Evolutionary conservation across 2,113 vertebrate genomes (phyloP), one percentile per base, ranked within the genome.

Genomic region (Pituophis catenifer): DNA sequence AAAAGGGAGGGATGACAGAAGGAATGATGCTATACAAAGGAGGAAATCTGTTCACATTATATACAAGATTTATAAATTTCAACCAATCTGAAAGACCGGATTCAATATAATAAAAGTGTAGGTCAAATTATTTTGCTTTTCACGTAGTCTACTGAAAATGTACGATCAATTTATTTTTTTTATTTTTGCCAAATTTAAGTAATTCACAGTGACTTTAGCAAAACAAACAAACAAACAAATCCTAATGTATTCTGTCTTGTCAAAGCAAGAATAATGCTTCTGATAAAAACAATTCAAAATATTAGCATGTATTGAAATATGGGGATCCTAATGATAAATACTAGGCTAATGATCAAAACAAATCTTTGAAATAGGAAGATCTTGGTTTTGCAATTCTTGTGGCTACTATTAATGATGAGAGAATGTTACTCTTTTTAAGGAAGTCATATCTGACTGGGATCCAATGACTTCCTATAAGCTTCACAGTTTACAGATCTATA

Each of bases 321-420:
- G 90, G 70, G 13, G 55, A 86, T 93, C 87, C 70, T 55, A 87
- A 33, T 53, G 93, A 3, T 92, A 94, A 21, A 89, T 90, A 48
- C 93, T 96, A 95, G 93, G 62, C 88, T 23, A 89, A 48, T 54
- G 24, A 95, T 21, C 86, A 57, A 23, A 65, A 94, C 92, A 96
- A 95, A 55, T 90, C 26, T 94, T 93, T 93, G 50, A 85, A 91
- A 52, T 75, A 86, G 26, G 38, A 53, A 19, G 8, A 70, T 57
- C 29, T 89, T 57, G 29, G 54, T 11, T 89, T 19, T 53, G n/a
- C 17, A 3, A 48, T 95, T 91, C 5, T 62, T 92, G 62, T 0
- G 58, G 48, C 70, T 93, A 86, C 57, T n/a, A 26, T 8, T 88
- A 95, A 52, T 1, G 23, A 65, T 21, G 70, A 59, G 21, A 24